Percentiles rank a stretch among this genome's conserved stretches.
Evolutionary conservation across 2,888 invertebrate genomes (phyloP).

Genomic region (Leptinotarsa tumamoca): DNA sequence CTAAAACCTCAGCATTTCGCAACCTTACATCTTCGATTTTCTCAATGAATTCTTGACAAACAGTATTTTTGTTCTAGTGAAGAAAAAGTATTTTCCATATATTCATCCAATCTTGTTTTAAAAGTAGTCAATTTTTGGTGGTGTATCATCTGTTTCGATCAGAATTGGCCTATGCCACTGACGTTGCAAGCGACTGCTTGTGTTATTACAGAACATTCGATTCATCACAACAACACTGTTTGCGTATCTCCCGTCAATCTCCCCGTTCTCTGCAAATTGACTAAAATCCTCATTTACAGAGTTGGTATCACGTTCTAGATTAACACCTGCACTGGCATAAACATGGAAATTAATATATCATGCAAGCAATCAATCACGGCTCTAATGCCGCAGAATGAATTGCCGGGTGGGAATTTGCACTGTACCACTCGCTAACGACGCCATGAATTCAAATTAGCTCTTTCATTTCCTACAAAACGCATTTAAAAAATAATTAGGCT

Average conservation of each 20-base stretch:
- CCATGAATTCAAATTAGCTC: constrained; percentile 45
- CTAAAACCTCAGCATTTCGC: no score
- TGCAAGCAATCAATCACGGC: constrained; percentile 47
- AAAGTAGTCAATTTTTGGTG: no score
- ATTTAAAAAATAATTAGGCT: constrained; percentile 33
- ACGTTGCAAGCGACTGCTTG: neutral
- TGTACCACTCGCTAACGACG: constrained; percentile 36
- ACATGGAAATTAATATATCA: constrained; percentile 47
- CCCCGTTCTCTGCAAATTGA: constrained; percentile 27
- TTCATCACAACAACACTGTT: neutral
- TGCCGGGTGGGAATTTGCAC: constrained; percentile 41
- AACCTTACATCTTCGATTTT: no score
- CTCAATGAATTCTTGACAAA: no score
- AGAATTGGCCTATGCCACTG: neutral
- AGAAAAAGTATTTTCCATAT: no score
- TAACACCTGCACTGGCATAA: constrained; percentile 46
- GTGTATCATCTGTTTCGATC: neutral
- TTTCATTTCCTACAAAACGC: constrained; percentile 36
- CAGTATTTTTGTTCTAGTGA: no score
- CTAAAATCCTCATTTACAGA: constrained; percentile 33
- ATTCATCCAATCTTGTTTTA: no score
- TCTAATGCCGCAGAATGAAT: constrained; percentile 41
- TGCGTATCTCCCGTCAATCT: constrained; percentile 9
- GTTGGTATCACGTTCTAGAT: constrained; percentile 38
- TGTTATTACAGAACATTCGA: neutral